Percentiles rank a stretch among this genome's conserved stretches.
Evolutionary conservation across 2,113 vertebrate genomes (phyloP).

Genomic region (Scopus umbretta): DNA sequence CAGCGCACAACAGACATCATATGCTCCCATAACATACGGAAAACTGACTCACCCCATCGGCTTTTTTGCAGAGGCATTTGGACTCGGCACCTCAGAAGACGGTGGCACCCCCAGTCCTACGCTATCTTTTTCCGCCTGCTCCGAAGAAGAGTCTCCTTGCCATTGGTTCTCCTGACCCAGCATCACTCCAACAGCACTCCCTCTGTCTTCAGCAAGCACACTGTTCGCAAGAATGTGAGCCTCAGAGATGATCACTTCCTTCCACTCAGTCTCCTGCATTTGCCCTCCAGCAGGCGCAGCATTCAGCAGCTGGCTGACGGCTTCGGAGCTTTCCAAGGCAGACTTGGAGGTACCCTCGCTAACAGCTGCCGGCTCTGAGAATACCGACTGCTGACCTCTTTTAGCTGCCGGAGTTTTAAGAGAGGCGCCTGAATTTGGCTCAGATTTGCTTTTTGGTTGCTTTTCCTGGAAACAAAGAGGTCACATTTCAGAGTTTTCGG

Average conservation of each 20-base stretch:
- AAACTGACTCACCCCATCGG: slow-evolving; percentile 62
- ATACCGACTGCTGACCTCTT: slow-evolving; percentile 61
- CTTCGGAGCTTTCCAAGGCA: slow-evolving; percentile 68
- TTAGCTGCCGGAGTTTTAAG: slow-evolving; percentile 63
- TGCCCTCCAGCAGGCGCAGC: slow-evolving; percentile 52
- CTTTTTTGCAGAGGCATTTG: slow-evolving; percentile 59
- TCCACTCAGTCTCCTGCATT: slow-evolving; percentile 70
- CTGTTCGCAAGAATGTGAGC: slow-evolving; percentile 57
- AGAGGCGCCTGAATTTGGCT: slow-evolving; percentile 60
- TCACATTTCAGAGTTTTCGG: neutral
- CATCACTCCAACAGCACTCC: neutral
- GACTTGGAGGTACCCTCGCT: slow-evolving; percentile 45
- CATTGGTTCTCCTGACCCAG: slow-evolving; percentile 14
- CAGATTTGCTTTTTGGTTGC: slow-evolving; percentile 72
- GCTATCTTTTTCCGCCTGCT: slow-evolving; percentile 55
- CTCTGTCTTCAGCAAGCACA: slow-evolving; percentile 29
- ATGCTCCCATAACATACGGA: neutral
- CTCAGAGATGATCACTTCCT: slow-evolving; percentile 74
- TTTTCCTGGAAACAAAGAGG: slow-evolving; percentile 70
- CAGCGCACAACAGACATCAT: neutral
- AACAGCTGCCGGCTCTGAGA: neutral
- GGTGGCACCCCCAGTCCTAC: slow-evolving; percentile 2
- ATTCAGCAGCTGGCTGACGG: slow-evolving; percentile 74
- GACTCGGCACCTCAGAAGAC: neutral
- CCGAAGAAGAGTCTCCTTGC: slow-evolving; percentile 13